These are phyloP conservation scores for Ctenomys sociabilis DNA, from an alignment of 2,113 vertebrate genomes.

Conservation along the genomic window DNA sequence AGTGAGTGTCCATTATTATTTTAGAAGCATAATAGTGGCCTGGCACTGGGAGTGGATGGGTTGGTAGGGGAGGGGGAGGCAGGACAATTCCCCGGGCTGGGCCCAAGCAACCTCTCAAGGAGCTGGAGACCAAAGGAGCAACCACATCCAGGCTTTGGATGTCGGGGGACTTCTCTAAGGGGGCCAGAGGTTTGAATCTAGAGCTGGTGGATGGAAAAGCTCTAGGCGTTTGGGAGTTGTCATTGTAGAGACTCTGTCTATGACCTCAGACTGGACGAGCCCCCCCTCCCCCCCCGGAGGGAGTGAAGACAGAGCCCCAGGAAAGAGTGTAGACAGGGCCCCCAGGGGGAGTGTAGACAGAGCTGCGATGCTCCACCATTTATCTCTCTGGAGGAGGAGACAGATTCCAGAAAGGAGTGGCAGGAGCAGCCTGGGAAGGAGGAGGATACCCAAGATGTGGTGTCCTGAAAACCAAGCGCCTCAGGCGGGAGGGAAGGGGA, in stretches of 20 bases:
- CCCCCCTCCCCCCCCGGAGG: accelerated
- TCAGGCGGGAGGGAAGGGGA: background rate
- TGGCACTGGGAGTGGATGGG: background rate
- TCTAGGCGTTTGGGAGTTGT: background rate
- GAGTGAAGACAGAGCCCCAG: background rate
- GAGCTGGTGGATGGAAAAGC: background rate
- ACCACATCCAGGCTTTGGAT: background rate
- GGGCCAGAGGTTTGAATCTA: background rate
- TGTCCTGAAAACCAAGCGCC: background rate
- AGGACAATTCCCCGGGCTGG: accelerated
- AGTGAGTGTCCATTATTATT: background rate
- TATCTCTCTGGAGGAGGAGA: background rate
- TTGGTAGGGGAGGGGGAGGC: background rate
- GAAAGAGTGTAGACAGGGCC: background rate
- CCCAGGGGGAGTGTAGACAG: background rate
- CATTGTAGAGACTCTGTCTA: background rate
- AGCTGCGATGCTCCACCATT: too few species aligned
- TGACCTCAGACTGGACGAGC: background rate
- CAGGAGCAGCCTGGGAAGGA: background rate
- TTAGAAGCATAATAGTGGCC: too few species aligned
- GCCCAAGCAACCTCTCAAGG: background rate
- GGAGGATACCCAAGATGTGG: background rate
- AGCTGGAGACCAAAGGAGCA: background rate
- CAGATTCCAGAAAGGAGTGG: background rate
- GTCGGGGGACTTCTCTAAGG: accelerated